phyloP scores from a whole-genome alignment of 1,140 invertebrate genomes.

The Drosophila pandora region DNA sequence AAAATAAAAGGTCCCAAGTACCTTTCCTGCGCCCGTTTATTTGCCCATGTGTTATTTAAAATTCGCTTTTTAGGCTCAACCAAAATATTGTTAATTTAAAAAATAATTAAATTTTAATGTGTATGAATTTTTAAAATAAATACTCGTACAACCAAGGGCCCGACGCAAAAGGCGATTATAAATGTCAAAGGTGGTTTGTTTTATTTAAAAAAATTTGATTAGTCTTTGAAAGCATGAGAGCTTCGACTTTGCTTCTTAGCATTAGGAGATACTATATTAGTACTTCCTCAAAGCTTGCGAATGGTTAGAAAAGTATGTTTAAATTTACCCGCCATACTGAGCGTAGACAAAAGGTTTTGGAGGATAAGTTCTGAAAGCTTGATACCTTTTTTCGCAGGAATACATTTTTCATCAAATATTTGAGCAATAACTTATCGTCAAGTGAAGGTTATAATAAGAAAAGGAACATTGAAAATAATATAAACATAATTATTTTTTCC shows the following conservation, averaged over 20 bases:
- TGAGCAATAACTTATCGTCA: no score
- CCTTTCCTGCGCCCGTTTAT: slow-evolving; percentile 17
- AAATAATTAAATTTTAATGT: slow-evolving; percentile 45
- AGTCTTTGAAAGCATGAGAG: background rate
- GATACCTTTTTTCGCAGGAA: no score
- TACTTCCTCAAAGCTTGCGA: background rate
- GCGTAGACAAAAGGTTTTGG: background rate
- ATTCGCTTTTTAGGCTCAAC: slow-evolving; percentile 9
- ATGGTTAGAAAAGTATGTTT: background rate
- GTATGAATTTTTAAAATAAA: background rate
- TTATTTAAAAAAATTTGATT: background rate
- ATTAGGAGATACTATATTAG: background rate
- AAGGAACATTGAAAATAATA: background rate
- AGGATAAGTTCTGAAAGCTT: background rate
- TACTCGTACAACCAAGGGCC: background rate
- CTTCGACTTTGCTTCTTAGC: no score
- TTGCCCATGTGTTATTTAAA: background rate
- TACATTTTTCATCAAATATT: no score
- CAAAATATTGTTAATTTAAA: slow-evolving; percentile 46
- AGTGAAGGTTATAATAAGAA: no score
- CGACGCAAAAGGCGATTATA: background rate
- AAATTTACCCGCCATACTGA: background rate
- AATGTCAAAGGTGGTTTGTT: background rate
- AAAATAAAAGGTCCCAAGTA: background rate
- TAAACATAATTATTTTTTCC: background rate